Conservation (phyloP, 2,113 vertebrate genomes). For the Uropsilus gracilis region DNA sequence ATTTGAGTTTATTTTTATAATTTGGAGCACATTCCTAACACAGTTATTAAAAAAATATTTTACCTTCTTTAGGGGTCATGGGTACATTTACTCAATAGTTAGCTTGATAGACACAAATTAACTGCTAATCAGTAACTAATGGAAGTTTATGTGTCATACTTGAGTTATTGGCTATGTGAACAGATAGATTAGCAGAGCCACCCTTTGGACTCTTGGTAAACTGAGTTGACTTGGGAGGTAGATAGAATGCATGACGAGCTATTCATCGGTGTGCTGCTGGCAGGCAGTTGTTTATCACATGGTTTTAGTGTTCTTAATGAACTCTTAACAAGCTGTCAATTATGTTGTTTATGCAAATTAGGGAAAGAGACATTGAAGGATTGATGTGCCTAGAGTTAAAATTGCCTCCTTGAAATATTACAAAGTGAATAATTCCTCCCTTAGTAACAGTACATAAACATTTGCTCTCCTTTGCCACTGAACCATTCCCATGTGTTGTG, state of each 20-base stretch:
- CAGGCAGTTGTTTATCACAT: constrained; percentile 77
- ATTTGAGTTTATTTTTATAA: background rate
- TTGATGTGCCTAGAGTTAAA: constrained; percentile 80
- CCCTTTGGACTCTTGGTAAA: constrained; percentile 69
- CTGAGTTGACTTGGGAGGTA: constrained; percentile 60
- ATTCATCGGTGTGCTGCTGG: constrained; percentile 64
- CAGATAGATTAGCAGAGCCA: background rate
- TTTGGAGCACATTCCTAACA: background rate
- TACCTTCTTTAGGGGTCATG: background rate
- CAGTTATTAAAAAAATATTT: constrained; percentile 40
- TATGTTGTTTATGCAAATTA: constrained; percentile 84
- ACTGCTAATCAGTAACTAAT: constrained; percentile 47
- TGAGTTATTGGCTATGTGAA: background rate
- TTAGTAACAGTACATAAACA: constrained; percentile 75
- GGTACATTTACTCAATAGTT: background rate
- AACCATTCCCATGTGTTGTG: background rate
- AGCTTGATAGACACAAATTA: constrained; percentile 48
- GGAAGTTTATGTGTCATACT: background rate
- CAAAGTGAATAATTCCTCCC: constrained; percentile 73
- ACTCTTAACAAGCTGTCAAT: constrained; percentile 88
- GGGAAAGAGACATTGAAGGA: constrained; percentile 79
- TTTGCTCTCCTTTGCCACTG: background rate
- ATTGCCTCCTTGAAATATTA: constrained; percentile 73
- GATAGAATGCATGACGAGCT: constrained; percentile 56
- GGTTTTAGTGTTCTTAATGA: constrained; percentile 84